phyloP scores from a whole-genome alignment of 1,140 invertebrate genomes.

The Nautilus pompilius region DNA sequence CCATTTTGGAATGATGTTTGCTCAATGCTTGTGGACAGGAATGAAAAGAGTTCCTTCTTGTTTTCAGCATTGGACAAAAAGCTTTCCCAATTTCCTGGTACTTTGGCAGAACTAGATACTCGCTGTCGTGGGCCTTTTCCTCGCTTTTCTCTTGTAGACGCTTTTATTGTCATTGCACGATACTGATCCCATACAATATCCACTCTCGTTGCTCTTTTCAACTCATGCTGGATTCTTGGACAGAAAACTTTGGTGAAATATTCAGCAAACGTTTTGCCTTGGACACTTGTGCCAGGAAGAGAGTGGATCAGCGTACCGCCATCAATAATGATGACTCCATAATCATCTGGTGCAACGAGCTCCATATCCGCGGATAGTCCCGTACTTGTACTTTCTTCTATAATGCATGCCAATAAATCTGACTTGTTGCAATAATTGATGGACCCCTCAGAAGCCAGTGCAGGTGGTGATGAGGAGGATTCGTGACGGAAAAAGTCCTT shows the following conservation, averaged over 20 bases:
- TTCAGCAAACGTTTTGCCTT: not conserved
- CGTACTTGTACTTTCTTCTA: slow-evolving; percentile 1
- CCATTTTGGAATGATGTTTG: not conserved
- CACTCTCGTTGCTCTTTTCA: not conserved
- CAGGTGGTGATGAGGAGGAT: too few species aligned
- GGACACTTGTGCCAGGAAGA: not conserved
- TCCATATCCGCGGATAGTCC: not conserved
- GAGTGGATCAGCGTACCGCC: too few species aligned
- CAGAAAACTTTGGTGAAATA: slow-evolving; percentile 1
- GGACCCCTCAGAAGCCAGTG: not conserved
- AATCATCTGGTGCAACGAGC: not conserved
- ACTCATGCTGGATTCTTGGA: not conserved
- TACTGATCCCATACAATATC: not conserved
- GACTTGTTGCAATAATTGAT: not conserved
- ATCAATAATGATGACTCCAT: not conserved
- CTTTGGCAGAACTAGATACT: not conserved
- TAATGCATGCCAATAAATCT: not conserved
- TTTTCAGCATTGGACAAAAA: not conserved
- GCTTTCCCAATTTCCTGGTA: not conserved
- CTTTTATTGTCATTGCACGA: too few species aligned
- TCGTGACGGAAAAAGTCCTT: too few species aligned
- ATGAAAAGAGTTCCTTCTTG: slow-evolving; percentile 1
- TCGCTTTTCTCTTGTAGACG: too few species aligned
- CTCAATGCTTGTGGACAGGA: not conserved
- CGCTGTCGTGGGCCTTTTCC: not conserved